Conservation (phyloP, 2,888 invertebrate genomes). For the Mellilla xanthometata region DNA sequence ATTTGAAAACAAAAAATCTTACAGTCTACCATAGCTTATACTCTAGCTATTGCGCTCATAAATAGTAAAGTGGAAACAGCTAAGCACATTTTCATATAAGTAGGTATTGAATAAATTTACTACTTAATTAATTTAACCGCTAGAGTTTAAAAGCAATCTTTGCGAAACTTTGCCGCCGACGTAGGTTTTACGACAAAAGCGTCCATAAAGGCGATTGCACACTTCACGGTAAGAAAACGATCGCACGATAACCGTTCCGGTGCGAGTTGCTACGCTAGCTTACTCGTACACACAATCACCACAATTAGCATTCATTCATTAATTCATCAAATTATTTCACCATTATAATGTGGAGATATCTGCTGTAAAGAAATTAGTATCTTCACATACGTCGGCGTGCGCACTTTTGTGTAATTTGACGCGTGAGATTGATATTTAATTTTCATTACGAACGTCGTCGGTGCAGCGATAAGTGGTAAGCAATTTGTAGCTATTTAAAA, state of each 20-base stretch:
- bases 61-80: too few relatives aligned
- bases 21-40: too few relatives aligned
- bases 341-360: conserved; percentile 33
- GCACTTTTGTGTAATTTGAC: conserved; percentile 30
- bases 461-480: conserved; percentile 25
- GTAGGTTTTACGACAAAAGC: conserved; percentile 32
- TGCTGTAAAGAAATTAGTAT: conserved; percentile 31
- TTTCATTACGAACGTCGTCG: conserved; percentile 26
- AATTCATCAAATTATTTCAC: conserved; percentile 35
- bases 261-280: conserved; percentile 29
- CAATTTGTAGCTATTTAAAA: conserved; percentile 28
- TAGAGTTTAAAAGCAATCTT: conserved; percentile 10
- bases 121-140: too few relatives aligned
- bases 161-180: conserved; percentile 12
- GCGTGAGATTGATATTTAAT: conserved; percentile 32
- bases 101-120: too few relatives aligned
- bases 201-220: conserved; percentile 33
- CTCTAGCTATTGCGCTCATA: too few relatives aligned
- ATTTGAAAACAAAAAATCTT: too few relatives aligned
- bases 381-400: conserved; percentile 23
- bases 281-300: conserved; percentile 32
- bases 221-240: conserved; percentile 33
- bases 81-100: too few relatives aligned
- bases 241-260: conserved; percentile 35
- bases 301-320: conserved; percentile 38